Conservation (phyloP, 2,113 vertebrate genomes). For the Entelurus aequoreus region DNA sequence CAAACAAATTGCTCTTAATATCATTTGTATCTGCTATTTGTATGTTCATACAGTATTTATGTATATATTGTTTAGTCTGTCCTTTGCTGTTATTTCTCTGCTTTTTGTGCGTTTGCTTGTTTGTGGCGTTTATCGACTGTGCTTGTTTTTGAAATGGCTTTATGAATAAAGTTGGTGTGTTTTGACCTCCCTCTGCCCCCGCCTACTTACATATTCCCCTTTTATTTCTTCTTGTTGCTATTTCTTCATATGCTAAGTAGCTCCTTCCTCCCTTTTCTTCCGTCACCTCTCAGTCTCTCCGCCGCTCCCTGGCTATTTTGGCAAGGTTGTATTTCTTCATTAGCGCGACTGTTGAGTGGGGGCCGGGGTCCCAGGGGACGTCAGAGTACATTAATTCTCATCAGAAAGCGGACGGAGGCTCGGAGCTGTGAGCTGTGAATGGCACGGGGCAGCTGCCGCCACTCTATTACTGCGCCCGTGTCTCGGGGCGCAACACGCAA, state of each 20-base stretch:
- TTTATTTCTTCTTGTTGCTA: slow-evolving; percentile 9
- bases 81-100: too few relatives aligned
- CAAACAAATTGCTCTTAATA: too few relatives aligned
- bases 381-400: slow-evolving; percentile 91
- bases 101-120: too few relatives aligned
- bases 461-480: slow-evolving; percentile 77
- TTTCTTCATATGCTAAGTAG: slow-evolving; percentile 29
- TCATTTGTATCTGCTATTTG: too few relatives aligned
- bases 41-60: too few relatives aligned
- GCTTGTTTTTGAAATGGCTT: too few relatives aligned
- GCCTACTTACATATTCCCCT: slow-evolving; percentile 2
- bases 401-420: slow-evolving; percentile 76
- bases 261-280: slow-evolving; percentile 27
- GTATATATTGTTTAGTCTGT: too few relatives aligned
- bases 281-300: slow-evolving; percentile 42
- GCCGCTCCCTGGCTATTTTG: slow-evolving; percentile 58
- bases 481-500: slow-evolving; percentile 67
- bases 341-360: slow-evolving; percentile 71
- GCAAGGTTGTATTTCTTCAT: slow-evolving; percentile 86
- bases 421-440: slow-evolving; percentile 86
- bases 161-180: too few relatives aligned
- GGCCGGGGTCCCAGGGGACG: slow-evolving; percentile 78
- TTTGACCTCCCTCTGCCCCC: slow-evolving; percentile 24
- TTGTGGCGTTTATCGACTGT: too few relatives aligned
- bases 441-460: slow-evolving; percentile 84